A percentile compares a stretch with the other conserved stretches of the same genome.
Evolutionary conservation across 30 jellyfish, hydroid and myxozoan species (phyloP).

Genomic region (Cassiopea andromeda): DNA sequence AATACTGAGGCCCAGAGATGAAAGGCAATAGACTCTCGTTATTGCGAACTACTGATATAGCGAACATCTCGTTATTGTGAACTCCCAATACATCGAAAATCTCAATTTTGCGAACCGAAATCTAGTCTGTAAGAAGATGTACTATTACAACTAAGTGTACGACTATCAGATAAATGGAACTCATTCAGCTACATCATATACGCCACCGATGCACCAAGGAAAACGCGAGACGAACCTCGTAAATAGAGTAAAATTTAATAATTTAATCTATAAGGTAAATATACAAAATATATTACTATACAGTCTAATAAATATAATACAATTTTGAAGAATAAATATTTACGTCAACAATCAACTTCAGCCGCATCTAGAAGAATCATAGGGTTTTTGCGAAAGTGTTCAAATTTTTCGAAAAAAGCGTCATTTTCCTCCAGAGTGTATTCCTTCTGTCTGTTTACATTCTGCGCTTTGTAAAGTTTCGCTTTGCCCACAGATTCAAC

Average conservation of each 20-base stretch:
- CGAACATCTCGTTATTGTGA: too few species aligned
- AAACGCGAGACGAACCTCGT: too few species aligned
- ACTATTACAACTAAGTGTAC: too few species aligned
- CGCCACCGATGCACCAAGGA: too few species aligned
- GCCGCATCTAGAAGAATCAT: conserved; percentile 11
- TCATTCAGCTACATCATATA: too few species aligned
- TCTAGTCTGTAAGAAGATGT: too few species aligned
- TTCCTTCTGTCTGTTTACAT: not conserved
- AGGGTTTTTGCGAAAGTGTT: conserved; percentile 4
- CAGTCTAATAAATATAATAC: not conserved
- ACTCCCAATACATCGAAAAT: too few species aligned
- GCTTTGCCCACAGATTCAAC: not conserved
- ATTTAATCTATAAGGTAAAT: not conserved
- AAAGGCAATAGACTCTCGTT: too few species aligned
- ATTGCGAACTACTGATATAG: too few species aligned
- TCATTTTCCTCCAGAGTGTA: conserved; percentile 1
- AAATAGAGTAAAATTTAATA: not conserved
- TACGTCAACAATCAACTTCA: conserved; percentile 6
- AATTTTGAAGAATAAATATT: not conserved
- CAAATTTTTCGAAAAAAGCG: conserved; percentile 18
- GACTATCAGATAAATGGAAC: too few species aligned
- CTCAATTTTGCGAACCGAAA: too few species aligned
- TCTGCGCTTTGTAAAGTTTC: conserved; percentile 2
- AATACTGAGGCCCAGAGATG: too few species aligned
- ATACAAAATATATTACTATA: not conserved